phyloP scores from a whole-genome alignment of 1,140 invertebrate genomes.

The Lasioglossum albipes region DNA sequence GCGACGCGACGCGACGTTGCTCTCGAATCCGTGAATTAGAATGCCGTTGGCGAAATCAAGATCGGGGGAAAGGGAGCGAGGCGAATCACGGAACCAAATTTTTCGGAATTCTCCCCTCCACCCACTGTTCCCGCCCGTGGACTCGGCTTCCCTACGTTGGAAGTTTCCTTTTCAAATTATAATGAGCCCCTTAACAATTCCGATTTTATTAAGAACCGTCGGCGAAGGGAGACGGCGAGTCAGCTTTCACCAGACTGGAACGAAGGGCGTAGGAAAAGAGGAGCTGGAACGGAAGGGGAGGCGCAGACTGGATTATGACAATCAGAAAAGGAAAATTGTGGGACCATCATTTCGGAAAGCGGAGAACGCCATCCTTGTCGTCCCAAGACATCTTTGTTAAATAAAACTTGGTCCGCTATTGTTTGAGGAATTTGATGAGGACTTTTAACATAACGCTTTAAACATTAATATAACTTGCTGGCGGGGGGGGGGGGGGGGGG shows the following conservation, averaged over 20 bases:
- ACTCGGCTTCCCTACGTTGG: not conserved
- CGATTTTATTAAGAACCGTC: slow-evolving; percentile 65
- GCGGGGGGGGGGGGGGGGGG: no score
- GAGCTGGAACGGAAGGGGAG: slow-evolving; percentile 37
- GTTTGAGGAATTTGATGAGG: not conserved
- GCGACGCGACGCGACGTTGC: no score
- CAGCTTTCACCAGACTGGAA: slow-evolving; percentile 43
- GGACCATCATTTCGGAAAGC: slow-evolving; percentile 30
- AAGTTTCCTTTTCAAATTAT: slow-evolving; percentile 59
- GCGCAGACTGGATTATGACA: slow-evolving; percentile 42
- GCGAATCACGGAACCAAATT: not conserved
- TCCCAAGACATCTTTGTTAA: not conserved
- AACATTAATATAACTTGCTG: no score
- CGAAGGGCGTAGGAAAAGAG: slow-evolving; percentile 22
- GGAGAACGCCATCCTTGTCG: slow-evolving; percentile 1
- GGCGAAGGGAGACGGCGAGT: slow-evolving; percentile 7
- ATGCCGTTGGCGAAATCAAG: not conserved
- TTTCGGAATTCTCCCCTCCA: not conserved
- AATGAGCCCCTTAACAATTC: slow-evolving; percentile 67
- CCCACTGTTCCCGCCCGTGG: no score
- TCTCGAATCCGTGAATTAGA: not conserved
- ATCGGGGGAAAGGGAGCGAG: not conserved
- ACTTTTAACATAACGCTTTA: no score
- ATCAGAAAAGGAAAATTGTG: slow-evolving; percentile 44
- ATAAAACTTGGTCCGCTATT: not conserved